Base-by-base conservation (phyloP, 2,113 vertebrate genomes). In the Aptenodytes patagonicus region DNA sequence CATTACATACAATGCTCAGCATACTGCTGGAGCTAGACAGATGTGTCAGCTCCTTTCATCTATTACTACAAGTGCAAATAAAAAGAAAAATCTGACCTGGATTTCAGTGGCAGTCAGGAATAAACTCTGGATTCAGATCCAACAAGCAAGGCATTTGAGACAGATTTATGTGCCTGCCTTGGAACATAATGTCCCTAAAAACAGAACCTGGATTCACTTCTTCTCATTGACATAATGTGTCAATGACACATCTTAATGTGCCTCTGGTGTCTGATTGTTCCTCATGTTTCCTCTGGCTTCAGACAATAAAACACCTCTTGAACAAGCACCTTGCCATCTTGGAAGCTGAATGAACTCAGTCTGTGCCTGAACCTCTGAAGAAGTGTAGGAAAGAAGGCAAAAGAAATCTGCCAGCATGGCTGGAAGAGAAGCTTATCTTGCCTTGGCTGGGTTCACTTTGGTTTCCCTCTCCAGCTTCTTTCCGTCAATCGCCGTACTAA, bases 281-380 rank as follows among this genome's bases (percentile, higher is more conserved):
- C 66, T 80, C 66, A 4, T 90, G 78, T 70, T 93, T 96, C 58
- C 54, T 85, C 70, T 91, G 54, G 62, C 87, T 95, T 83, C 60
- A 60, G n/a, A 84, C 51, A 93, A 95, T 83, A 87, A 90, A 93
- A 51, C 75, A 95, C 70, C 89, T 95, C 94, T 95, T 66, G 34
- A 93, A 85, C 46, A 85, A 95, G 62, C 42, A 88, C 66, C 77
- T 77, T 87, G 82, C n/a, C 2, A 0, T 87, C 68, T 83, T 87
- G 79, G 87, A 93, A 95, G 46, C 62, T 81, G 83, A 93, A 92
- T 93, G 79, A 94, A 89, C 20, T 70, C 71, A 25, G 85, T 38
- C 62, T 88, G 49, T 65, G 34, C 38, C 60, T 6, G 16, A 79
- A 87, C 79, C 18, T 26, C 79, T 60, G 87, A 61, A 87, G 46